These are phyloP conservation scores for Mola mola DNA, from an alignment of 2,113 vertebrate genomes.

Conservation along the genomic window DNA sequence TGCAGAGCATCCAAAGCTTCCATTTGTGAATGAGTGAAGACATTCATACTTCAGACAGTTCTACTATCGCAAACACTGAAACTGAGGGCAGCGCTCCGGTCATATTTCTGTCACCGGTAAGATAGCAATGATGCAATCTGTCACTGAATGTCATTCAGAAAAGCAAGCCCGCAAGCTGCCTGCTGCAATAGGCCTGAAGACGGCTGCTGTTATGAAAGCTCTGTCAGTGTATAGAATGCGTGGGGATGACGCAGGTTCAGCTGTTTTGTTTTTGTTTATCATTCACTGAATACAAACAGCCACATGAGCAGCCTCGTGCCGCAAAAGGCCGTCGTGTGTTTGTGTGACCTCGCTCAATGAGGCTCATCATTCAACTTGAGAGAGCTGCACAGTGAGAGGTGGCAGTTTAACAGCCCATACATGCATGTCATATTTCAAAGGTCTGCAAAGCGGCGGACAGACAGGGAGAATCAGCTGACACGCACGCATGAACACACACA, in stretches of 20 bases:
- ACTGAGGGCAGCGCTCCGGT: conserved; percentile 7
- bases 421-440: conserved; percentile 28
- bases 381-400: conserved; percentile 26
- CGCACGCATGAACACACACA: conserved; percentile 12
- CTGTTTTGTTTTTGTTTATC: conserved; percentile 37
- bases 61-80: conserved; percentile 13
- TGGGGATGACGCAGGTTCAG: conserved; percentile 7
- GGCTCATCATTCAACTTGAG: conserved; percentile 43
- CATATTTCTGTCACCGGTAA: conserved; percentile 33
- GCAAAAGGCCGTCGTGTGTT: conserved; percentile 1
- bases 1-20: conserved; percentile 25
- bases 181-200: conserved; percentile 35
- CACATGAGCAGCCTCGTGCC: background rate
- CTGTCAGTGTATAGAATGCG: too few species aligned
- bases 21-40: conserved; percentile 14
- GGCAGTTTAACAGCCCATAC: conserved; percentile 33
- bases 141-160: conserved; percentile 14
- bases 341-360: conserved; percentile 32
- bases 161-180: conserved; percentile 29
- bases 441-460: conserved; percentile 27
- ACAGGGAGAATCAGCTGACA: conserved; percentile 34
- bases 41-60: conserved; percentile 8
- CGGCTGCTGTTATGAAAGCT: conserved; percentile 29
- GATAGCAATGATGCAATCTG: conserved; percentile 40
- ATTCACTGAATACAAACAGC: conserved; percentile 8